These are phyloP conservation scores for Dallia pectoralis DNA, from an alignment of 2,797 vertebrate genomes.

Conservation along the genomic window DNA sequence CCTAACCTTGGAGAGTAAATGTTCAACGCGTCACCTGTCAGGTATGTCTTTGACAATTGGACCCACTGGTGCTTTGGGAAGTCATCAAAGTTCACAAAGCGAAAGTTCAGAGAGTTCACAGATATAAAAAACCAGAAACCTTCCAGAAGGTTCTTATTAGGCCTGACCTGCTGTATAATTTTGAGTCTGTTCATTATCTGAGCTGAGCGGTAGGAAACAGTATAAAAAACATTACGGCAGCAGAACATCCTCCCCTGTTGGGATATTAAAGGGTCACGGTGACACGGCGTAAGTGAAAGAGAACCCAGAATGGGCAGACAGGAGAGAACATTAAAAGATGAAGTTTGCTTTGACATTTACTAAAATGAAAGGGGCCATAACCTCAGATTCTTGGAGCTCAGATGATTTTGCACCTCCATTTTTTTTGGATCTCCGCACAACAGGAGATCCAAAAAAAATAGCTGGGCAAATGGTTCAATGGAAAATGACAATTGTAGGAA, in stretches of 20 bases:
- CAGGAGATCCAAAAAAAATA: not conserved
- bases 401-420: not conserved
- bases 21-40: not conserved
- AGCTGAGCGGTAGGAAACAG: conserved; percentile 11
- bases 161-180: conserved; percentile 53
- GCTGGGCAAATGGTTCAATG: not conserved
- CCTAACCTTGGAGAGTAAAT: no score
- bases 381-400: not conserved
- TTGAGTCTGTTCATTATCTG: conserved; percentile 41
- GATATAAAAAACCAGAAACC: conserved; percentile 48
- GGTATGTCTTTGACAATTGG: not conserved
- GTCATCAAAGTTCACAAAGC: conserved; percentile 18
- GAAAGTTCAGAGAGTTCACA: conserved; percentile 51
- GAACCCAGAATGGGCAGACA: conserved; percentile 26
- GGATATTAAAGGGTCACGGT: conserved; percentile 51
- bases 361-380: conserved; percentile 16
- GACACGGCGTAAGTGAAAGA: conserved; percentile 30
- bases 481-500: not conserved
- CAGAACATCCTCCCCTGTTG: conserved; percentile 44
- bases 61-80: not conserved
- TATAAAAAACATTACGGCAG: conserved; percentile 42
- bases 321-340: conserved; percentile 29
- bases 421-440: not conserved
- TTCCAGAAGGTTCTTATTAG: conserved; percentile 61
- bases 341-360: not conserved